Percentiles rank a stretch among this genome's conserved stretches.
Conservation (phyloP, 2,797 vertebrate genomes). For the Columba guinea region DNA sequence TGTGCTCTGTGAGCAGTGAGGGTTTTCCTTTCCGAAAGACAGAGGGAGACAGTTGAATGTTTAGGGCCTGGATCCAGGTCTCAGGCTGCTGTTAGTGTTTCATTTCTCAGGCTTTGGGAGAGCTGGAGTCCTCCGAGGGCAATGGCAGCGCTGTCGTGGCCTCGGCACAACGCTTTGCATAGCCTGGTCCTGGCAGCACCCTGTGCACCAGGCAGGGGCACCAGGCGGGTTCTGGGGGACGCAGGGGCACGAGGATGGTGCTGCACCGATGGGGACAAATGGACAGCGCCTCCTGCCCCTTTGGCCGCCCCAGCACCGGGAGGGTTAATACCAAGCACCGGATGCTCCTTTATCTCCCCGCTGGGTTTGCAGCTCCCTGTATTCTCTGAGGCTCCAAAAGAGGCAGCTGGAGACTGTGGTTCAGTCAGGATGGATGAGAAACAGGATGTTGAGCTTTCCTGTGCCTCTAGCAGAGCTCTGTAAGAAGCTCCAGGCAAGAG, state of each 20-base stretch:
- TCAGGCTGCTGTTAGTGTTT: background rate
- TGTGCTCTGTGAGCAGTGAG: background rate
- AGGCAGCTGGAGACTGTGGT: background rate
- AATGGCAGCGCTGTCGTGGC: background rate
- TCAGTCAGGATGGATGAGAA: background rate
- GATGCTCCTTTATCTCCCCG: background rate
- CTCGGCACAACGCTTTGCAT: fast-evolving
- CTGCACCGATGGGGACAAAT: background rate
- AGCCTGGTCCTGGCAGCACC: background rate
- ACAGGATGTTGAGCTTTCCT: background rate
- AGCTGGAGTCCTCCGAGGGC: background rate
- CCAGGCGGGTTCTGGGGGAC: background rate
- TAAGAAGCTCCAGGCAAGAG: background rate
- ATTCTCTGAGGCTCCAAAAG: background rate
- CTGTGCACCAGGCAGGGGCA: background rate
- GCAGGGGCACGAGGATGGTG: background rate
- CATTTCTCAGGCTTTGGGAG: background rate
- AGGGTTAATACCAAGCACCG: background rate
- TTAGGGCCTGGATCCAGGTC: background rate
- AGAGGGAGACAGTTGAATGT: background rate
- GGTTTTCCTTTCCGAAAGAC: background rate
- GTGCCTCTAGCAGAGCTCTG: background rate
- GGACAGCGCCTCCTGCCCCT: background rate
- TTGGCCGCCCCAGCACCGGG: fast-evolving
- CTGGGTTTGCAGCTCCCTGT: background rate